Conservation (phyloP, 2,888 invertebrate genomes). For the Drepanosiphum platanoidis region DNA sequence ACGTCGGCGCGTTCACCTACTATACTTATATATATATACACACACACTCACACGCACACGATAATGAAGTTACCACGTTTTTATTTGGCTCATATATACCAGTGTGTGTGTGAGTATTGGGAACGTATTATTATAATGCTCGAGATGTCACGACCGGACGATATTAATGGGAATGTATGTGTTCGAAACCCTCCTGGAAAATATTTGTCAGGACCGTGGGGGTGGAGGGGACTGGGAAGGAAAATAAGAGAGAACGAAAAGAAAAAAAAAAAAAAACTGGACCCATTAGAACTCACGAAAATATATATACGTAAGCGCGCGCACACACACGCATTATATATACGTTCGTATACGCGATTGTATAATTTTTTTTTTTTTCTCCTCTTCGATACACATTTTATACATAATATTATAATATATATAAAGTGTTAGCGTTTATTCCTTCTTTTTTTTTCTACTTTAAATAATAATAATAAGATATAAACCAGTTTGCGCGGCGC, state of each 20-base stretch:
- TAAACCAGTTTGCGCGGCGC: conserved; percentile 61
- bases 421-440: conserved; percentile 37
- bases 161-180: conserved; percentile 58
- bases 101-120: conserved; percentile 29
- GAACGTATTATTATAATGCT: conserved; percentile 43
- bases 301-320: conserved; percentile 5
- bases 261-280: conserved; percentile 47
- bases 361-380: conserved; percentile 43
- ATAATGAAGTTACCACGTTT: conserved; percentile 58
- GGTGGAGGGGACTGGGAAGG: not conserved
- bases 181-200: conserved; percentile 46
- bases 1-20: conserved; percentile 47
- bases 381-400: conserved; percentile 19
- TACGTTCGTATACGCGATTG: not conserved
- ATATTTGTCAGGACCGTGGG: conserved; percentile 38
- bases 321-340: not conserved
- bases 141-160: conserved; percentile 53
- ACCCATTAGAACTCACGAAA: conserved; percentile 58
- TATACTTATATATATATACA: not conserved
- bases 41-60: not conserved
- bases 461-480: not conserved
- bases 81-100: conserved; percentile 42
- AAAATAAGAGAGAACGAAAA: conserved; percentile 8
- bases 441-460: too few relatives aligned
- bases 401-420: too few relatives aligned